Evolutionary conservation across 1,140 invertebrate species (phyloP), one percentile per base, ranked within the genome.

Genomic region (Tetraneura akinire): DNA sequence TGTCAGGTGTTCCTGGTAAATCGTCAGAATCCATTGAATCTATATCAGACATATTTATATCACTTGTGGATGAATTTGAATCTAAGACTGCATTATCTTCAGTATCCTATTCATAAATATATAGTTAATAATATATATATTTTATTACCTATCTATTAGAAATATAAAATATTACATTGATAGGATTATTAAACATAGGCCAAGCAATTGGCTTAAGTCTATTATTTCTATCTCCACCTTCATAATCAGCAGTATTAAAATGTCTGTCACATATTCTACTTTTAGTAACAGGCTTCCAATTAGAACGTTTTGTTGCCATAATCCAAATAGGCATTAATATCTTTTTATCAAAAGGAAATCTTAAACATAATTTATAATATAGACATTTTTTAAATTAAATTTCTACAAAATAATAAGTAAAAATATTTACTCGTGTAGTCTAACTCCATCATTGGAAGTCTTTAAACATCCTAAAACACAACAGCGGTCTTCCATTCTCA

Each of bases 401-500:
- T 37, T 8, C 8, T 37, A 4, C 8, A 37, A 37, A 37, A 8
- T 4, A 21, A 6, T 18, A 71, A 71, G 8, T 16, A 49, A 47
- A 16, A 26, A 49, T 71, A 51, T 10, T 49, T 49, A 71, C 68
- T 51, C 26, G 6, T 71, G 68, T 16, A 71, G 23, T 51, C 23
- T 16, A 47, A 71, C 21, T 51, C 47, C 21, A 14, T 45, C 37
- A 23, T 70, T 23, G 21, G 18, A 45, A 47, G n/a, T 70, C 10
- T 23, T 23, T 21, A 26, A 14, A 70, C 66, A 70, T 21, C 66
- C 66, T n/a, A 45, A 47, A 13, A 70, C n/a, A 70, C 37, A 70
- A 45, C 66, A 70, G n/a, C 37, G 64, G 21, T 32, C n/a, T 70
- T 70, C 66, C 66, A 70, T 70, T 8, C 6, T 42, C n/a, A 70